Percentiles rank a stretch among this genome's conserved stretches.
phyloP scores from a whole-genome alignment of 2,888 invertebrate genomes.

The Caenorhabditis sp. region DNA sequence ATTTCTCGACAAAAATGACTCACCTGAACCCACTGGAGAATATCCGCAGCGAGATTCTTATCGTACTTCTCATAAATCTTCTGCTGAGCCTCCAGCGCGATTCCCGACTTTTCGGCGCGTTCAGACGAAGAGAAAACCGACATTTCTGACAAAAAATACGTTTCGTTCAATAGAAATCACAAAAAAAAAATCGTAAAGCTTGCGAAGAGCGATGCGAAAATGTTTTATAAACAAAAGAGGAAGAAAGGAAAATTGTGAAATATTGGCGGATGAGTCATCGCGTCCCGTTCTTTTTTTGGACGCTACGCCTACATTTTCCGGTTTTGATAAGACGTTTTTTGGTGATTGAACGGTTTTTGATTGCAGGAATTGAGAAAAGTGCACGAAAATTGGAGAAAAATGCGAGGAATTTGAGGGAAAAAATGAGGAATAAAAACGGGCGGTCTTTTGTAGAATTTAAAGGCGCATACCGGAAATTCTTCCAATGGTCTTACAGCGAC shows the following conservation, averaged over 20 bases:
- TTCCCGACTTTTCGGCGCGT: slow-evolving; percentile 80
- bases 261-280: slow-evolving; percentile 30
- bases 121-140: slow-evolving; percentile 53
- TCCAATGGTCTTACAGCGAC: background rate
- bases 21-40: slow-evolving; percentile 91
- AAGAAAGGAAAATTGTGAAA: background rate
- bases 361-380: background rate
- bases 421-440: slow-evolving; percentile 18
- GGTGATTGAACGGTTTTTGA: slow-evolving; percentile 16
- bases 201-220: background rate
- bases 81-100: slow-evolving; percentile 80
- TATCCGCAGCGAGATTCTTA: slow-evolving; percentile 93
- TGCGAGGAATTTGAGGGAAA: slow-evolving; percentile 11
- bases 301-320: slow-evolving; percentile 28
- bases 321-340: slow-evolving; percentile 37
- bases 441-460: slow-evolving; percentile 19
- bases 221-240: background rate
- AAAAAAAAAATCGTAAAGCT: slow-evolving; percentile 18
- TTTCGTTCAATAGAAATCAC: too few species aligned
- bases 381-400: slow-evolving; percentile 3
- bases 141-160: slow-evolving; percentile 24
- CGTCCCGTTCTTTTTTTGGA: background rate
- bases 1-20: slow-evolving; percentile 8
- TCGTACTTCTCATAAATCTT: slow-evolving; percentile 97
- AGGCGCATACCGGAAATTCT: slow-evolving; percentile 3